Evolutionary conservation across 2,797 vertebrate species (phyloP), one percentile per base, ranked within the genome.

Genomic region (Molossus alvarezi): DNA sequence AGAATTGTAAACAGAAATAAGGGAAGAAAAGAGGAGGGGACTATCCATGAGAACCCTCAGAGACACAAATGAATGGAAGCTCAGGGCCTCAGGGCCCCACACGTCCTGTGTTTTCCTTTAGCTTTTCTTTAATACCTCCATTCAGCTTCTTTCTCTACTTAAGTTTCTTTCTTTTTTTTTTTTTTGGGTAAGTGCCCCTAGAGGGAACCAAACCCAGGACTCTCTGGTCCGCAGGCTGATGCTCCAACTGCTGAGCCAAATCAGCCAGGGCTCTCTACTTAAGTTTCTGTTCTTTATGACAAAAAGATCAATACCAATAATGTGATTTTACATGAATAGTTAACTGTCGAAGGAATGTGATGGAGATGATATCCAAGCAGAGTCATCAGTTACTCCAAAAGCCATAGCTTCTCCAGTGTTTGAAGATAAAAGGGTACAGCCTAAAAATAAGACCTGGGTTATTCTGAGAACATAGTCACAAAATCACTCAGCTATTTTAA

Each of bases 371-470:
- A 86, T 7, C 33, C 51, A 71, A 71, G 55, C 51, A 77, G 12
- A 92, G 65, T 69, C 81, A 73, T 29, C 18, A 53, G 25, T 64
- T 93, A 79, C 64, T 41, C 21, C 55, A 23, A 91, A 85, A 75
- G 51, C 6, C 12, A 79, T 3, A 64, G 29, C 9, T 72, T 80
- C 41, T 79, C 77, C 10, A 58, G 9, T 37, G 17, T 67, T 77
- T 62, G 48, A 67, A 64, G 45, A 81, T 45, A 77, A 77, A 72
- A 33, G 3, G 4, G 21, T 37, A 2, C 21, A n/a, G 20, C 37
- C 51, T 67, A 48, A n/a, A 88, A 88, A 60, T 48, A 95, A 72
- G 37, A 62, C 45, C 9, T 41, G 55, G 25, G 21, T 18, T 80
- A 58, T 72, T 79, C 41, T 73, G 27, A 73, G 62, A 12, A 2